Conservation (phyloP, 2,113 vertebrate genomes). For the Edolisoma coerulescens region DNA sequence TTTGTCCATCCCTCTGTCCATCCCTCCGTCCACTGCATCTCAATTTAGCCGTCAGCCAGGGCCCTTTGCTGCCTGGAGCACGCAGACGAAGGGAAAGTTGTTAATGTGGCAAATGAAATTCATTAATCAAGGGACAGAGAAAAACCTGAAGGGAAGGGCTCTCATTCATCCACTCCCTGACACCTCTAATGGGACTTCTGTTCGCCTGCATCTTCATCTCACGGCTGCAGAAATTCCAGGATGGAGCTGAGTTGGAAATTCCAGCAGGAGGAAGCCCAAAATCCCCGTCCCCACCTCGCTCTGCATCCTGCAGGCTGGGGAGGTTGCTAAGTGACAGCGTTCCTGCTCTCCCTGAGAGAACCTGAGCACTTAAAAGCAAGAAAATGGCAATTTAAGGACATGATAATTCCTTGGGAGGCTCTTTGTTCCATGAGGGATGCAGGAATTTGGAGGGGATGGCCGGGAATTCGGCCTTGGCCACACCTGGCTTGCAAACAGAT, state of each 20-base stretch:
- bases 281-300: background rate
- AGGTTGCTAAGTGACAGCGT: slow-evolving; percentile 34
- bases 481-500: background rate
- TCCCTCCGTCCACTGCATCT: background rate
- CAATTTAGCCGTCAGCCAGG: background rate
- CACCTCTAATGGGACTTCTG: background rate
- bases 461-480: background rate
- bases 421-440: background rate
- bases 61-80: background rate
- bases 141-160: background rate
- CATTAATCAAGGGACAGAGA: background rate
- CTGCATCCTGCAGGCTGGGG: background rate
- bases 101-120: background rate
- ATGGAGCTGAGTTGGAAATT: background rate
- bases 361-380: background rate
- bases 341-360: background rate
- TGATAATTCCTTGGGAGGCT: background rate
- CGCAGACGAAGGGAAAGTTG: background rate
- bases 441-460: background rate
- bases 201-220: background rate
- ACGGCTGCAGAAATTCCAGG: background rate
- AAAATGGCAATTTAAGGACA: background rate
- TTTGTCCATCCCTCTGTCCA: background rate
- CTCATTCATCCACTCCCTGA: background rate
- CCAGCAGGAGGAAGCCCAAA: background rate